phyloP scores from a whole-genome alignment of 2,888 invertebrate genomes.

The Agrotis ipsilon region DNA sequence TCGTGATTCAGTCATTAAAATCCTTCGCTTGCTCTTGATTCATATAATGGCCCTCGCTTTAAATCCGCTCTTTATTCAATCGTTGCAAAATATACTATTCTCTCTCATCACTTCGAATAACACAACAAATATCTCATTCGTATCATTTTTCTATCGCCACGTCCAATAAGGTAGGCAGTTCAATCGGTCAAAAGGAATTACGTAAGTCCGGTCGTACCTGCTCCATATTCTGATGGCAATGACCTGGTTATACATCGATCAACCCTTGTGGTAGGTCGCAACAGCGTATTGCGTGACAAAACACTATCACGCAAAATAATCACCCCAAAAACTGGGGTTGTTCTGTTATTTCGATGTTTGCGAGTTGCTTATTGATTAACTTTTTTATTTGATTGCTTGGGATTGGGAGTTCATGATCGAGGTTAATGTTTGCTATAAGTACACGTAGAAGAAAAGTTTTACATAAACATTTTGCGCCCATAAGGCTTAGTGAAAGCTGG shows the following conservation, averaged over 20 bases:
- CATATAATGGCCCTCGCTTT: too few relatives aligned
- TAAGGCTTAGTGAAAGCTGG: constrained; percentile 7
- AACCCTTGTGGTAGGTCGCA: constrained; percentile 80
- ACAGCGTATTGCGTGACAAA: constrained; percentile 69
- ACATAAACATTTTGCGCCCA: background rate
- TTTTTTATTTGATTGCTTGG: constrained; percentile 41
- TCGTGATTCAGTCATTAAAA: too few relatives aligned
- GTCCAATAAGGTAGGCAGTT: constrained; percentile 31
- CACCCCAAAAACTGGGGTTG: constrained; percentile 26
- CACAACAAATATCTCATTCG: constrained; percentile 27
- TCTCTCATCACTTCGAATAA: constrained; percentile 26
- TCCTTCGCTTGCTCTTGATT: too few relatives aligned
- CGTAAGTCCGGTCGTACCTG: constrained; percentile 34
- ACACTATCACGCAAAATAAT: constrained; percentile 39
- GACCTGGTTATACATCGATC: constrained; percentile 79
- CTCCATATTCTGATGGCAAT: constrained; percentile 68
- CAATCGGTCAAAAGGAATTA: constrained; percentile 58
- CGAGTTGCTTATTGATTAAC: constrained; percentile 49
- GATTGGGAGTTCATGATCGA: constrained; percentile 3
- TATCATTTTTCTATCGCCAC: constrained; percentile 29
- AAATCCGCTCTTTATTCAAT: too few relatives aligned
- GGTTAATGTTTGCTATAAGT: background rate
- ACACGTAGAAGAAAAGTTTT: constrained; percentile 10
- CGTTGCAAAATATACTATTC: too few relatives aligned
- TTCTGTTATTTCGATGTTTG: constrained; percentile 35